Evolutionary conservation across 2,888 invertebrate species (phyloP).

Genomic region (Diaphora mendica): DNA sequence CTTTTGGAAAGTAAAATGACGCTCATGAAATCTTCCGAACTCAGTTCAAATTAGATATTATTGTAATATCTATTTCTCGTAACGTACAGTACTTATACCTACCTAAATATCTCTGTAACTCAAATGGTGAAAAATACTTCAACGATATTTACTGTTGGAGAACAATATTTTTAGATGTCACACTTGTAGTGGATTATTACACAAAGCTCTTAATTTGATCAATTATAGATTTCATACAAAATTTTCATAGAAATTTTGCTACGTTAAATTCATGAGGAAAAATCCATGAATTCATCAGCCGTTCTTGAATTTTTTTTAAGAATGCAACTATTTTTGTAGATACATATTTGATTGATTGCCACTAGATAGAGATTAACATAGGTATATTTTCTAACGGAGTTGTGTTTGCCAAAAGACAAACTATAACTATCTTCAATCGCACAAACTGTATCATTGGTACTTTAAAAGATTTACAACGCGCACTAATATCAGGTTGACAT

Average conservation of each 20-base stretch:
- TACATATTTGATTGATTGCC: conserved; percentile 82
- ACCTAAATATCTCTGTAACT: conserved; percentile 67
- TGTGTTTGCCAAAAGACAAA: conserved; percentile 77
- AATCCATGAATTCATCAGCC: conserved; percentile 61
- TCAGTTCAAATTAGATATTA: conserved; percentile 70
- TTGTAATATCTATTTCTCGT: conserved; percentile 64
- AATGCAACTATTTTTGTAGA: conserved; percentile 86
- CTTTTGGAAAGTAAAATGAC: conserved; percentile 58
- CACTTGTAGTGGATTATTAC: conserved; percentile 72
- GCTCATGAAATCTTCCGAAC: conserved; percentile 75
- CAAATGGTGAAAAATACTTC: conserved; percentile 70
- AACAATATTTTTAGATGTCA: conserved; percentile 82
- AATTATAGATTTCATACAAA: conserved; percentile 63
- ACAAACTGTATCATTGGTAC: conserved; percentile 68
- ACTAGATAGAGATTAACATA: conserved; percentile 81
- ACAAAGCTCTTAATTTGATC: conserved; percentile 65
- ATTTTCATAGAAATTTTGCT: conserved; percentile 67
- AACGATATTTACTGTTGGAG: conserved; percentile 74
- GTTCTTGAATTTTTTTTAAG: conserved; percentile 70
- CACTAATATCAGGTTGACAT: conserved; percentile 35
- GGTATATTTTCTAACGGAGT: conserved; percentile 81
- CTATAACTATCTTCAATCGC: conserved; percentile 69
- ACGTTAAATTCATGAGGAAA: conserved; percentile 53
- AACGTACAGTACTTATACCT: conserved; percentile 57
- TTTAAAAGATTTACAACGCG: conserved; percentile 49